A percentile compares a stretch with the other conserved stretches of the same genome.
phyloP scores from a whole-genome alignment of 2,113 vertebrate species.

The Pogonocichla stellata region DNA sequence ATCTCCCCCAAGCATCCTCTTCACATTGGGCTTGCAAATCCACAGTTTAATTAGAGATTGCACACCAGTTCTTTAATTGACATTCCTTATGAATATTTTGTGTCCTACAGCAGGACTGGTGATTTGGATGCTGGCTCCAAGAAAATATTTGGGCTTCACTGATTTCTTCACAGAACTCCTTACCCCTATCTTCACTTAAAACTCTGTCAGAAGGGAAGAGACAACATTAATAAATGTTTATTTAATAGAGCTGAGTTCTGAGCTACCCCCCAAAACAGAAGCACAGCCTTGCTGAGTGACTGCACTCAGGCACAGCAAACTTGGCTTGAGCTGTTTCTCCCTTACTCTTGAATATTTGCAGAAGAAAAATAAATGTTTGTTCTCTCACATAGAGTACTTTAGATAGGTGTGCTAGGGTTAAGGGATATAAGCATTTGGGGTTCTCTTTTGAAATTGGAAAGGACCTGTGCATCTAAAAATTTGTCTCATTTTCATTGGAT shows the following conservation, averaged over 20 bases:
- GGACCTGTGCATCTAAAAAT: background rate
- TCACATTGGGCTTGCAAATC: background rate
- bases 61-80: background rate
- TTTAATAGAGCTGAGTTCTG: background rate
- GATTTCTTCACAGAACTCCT: background rate
- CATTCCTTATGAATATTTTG: background rate
- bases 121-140: background rate
- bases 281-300: background rate
- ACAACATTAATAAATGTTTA: background rate
- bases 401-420: background rate
- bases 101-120: background rate
- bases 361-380: background rate
- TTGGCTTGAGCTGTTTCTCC: background rate
- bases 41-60: background rate
- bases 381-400: background rate
- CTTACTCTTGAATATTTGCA: background rate
- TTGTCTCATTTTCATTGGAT: background rate
- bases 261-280: background rate
- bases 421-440: background rate
- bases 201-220: background rate
- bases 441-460: background rate
- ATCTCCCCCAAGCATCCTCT: background rate
- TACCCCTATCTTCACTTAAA: background rate
- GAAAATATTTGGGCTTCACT: background rate
- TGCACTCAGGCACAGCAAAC: background rate